Percentiles rank a stretch among this genome's conserved stretches.
Evolutionary conservation across 2,113 vertebrate genomes (phyloP).

Genomic region (Tauraco erythrolophus): DNA sequence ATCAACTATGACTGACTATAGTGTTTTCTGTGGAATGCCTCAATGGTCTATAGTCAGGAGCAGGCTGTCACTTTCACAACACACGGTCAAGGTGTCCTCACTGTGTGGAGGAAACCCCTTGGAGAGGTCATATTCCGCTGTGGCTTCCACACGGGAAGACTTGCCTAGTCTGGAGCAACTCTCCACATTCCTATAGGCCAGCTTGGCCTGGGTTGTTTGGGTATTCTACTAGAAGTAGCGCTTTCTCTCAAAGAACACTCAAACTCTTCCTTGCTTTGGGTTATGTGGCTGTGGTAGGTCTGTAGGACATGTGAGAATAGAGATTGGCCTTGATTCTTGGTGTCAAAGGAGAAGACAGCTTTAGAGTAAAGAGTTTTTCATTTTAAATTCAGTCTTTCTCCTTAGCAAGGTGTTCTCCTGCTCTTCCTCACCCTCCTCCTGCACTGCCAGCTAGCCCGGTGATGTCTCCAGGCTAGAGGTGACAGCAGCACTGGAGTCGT

Average conservation of each 20-base stretch:
- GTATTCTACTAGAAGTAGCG: background rate
- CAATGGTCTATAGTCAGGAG: background rate
- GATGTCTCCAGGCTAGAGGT: background rate
- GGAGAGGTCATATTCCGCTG: background rate
- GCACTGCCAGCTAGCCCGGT: background rate
- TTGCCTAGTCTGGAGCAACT: background rate
- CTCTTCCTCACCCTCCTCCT: constrained; percentile 85
- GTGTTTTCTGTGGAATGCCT: background rate
- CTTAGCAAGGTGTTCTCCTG: constrained; percentile 82
- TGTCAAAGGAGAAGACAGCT: background rate
- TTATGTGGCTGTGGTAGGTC: background rate
- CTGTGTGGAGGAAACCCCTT: background rate
- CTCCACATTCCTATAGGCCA: background rate
- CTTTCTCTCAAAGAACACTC: background rate
- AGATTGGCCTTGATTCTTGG: background rate
- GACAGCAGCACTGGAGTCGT: background rate
- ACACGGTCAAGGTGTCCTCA: background rate
- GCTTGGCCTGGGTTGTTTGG: background rate
- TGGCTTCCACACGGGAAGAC: background rate
- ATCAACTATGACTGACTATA: background rate
- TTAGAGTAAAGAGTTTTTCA: background rate
- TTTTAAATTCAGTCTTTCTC: constrained; percentile 75
- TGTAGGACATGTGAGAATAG: background rate
- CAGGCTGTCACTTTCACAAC: background rate
- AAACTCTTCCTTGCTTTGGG: background rate